Evolutionary conservation across 2,797 vertebrate genomes (phyloP).

Genomic region (Spinus olivaceus): DNA sequence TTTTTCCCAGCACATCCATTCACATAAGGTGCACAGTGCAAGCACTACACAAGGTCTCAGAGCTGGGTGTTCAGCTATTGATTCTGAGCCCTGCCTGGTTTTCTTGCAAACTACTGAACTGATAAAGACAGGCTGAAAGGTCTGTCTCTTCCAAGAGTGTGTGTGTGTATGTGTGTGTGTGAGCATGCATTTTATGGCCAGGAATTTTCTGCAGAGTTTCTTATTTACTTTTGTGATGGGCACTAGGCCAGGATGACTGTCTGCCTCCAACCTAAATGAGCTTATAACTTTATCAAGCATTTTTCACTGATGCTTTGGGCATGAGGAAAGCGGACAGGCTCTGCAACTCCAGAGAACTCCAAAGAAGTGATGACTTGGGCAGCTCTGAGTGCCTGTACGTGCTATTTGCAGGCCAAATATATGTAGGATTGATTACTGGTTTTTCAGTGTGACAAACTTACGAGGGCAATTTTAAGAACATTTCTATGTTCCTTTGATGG

Average conservation of each 20-base stretch:
- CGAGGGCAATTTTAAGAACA: not conserved
- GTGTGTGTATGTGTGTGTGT: not conserved
- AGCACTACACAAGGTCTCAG: not conserved
- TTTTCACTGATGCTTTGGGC: constrained; percentile 6
- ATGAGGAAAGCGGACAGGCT: constrained; percentile 5
- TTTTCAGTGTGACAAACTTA: not conserved
- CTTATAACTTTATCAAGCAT: constrained; percentile 39
- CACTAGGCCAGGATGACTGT: constrained; percentile 46
- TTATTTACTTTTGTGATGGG: constrained; percentile 43
- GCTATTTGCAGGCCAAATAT: not conserved
- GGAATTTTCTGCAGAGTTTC: constrained; percentile 21
- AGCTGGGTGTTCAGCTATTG: rapidly evolving
- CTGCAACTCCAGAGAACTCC: constrained; percentile 11
- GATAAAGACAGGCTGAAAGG: constrained; percentile 4
- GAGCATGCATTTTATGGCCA: not conserved
- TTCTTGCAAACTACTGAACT: constrained; percentile 47
- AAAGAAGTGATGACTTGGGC: not conserved
- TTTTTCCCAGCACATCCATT: not conserved
- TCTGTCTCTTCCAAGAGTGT: not conserved
- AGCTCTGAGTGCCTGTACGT: not conserved
- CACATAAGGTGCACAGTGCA: not conserved
- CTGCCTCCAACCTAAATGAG: constrained; percentile 44
- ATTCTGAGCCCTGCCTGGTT: constrained; percentile 3
- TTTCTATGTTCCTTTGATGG: constrained; percentile 2
- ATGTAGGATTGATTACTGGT: not conserved